Base-by-base conservation (phyloP, 1,140 invertebrate genomes). In the Aphelinus certus region DNA sequence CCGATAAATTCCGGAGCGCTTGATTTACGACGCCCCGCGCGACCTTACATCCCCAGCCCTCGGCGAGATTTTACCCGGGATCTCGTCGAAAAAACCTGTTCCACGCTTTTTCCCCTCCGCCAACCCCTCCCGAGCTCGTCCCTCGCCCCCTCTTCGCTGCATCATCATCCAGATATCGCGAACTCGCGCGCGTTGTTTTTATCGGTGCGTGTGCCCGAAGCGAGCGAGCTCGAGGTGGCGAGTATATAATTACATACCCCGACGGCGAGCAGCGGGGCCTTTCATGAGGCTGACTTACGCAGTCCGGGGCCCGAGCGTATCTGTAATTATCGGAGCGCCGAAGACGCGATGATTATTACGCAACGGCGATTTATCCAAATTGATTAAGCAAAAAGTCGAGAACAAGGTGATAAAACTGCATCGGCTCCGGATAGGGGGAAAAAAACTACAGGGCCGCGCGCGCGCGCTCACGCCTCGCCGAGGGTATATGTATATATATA, bases 1-100 rank as follows among this genome's bases (percentile, higher is more conserved):
- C 65, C 73, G 69, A 76, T 76, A 76, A 76, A 76, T 73, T 73
- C 71, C 61, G 26, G 56, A 10, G 26, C 53, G 51, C 58, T 77
- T 74, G 76, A 73, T 77, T 74, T 77, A 77, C 71, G 76, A 70
- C 65, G 56, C 4, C 58, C 51, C 51, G 51, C 45, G 43, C 64
- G 47, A 53, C 64, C 57, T 74, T 56, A 63, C 72, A 74, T 74
- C 26, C 42, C 26, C 26, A 74, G 72, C 64, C 72, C 68, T 68
- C 65, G 46, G 65, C 57, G 67, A 70, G 73, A 73, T 70, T 69
- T 75, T 65, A 61, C 73, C 26, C 58, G 68, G 56, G 74, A 76
- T 71, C 62, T 70, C 62, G 46, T 76, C 68, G 42, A 26, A 58
- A n/a, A 46, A 76, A 76, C 75, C 75, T 49, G 75, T 76, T 74